Base-by-base conservation (phyloP, 2,113 vertebrate genomes). In the Albula glossodonta region DNA sequence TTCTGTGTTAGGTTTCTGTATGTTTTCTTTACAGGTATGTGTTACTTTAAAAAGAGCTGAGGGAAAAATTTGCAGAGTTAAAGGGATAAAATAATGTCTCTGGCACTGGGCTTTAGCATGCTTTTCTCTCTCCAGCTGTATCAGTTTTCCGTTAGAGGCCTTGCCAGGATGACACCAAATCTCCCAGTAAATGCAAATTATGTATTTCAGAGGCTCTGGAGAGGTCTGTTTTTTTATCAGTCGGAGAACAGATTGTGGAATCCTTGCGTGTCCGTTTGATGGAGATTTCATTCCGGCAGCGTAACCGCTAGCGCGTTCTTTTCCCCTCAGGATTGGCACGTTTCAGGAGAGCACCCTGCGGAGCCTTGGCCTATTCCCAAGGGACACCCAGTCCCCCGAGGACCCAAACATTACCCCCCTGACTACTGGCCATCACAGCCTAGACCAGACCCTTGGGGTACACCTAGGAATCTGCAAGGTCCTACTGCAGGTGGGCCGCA, bases 401-500 rank as follows among this genome's bases (percentile, higher is more conserved):
- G 80, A 84, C 31, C 90, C 93, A 51, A 66, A 86, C 7, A 22
- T 87, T 8, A 4, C 87, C 86, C 91, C 93, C 5, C 89, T 98
- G 51, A 97, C 96, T 0, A 96, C 96, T 2, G 97, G 97, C 0
- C 91, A 95, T 87, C 95, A 91, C 25, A 93, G 94, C 91, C 93
- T 99, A 1, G 98, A 99, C 63, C 78, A 63, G 10, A 93, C 97
- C 56, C 80, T 99, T 74, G 84, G 92, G 1, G 93, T 94, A 52
- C 98, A 99, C 88, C 94, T 99, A 88, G 96, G 93, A 78, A 92
- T 97, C 85, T 99, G 97, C 91, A 94, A 90, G 87, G 92, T 92
- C 70, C 95, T 99, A 88, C 88, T 99, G 86, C 94, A 95, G 96
- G 97, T 97, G 91, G 87, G 87, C 19, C 50, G 4, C 90, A 92